These are phyloP conservation scores for Rhabdomys pumilio DNA, from an alignment of 2,797 vertebrate genomes.

Conservation along the genomic window DNA sequence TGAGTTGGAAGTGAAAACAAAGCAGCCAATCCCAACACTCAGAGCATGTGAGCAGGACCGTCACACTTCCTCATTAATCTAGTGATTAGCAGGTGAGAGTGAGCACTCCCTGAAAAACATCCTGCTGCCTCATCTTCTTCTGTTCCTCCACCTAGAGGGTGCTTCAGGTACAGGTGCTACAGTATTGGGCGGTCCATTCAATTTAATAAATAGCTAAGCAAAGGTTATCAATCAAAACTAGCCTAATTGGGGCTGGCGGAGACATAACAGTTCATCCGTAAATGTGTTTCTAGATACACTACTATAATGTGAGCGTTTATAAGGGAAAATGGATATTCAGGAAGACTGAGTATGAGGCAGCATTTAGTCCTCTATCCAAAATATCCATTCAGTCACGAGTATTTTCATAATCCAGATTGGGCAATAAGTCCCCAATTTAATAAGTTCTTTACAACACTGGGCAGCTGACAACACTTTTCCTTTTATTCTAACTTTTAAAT, in stretches of 20 bases:
- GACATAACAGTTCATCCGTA: background rate
- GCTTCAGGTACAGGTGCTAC: background rate
- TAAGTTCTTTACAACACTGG: background rate
- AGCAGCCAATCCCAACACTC: background rate
- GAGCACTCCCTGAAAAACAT: background rate
- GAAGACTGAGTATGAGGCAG: conserved; percentile 21
- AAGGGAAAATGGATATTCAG: conserved; percentile 15
- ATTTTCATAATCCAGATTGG: background rate
- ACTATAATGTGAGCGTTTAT: background rate
- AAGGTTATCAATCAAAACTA: conserved; percentile 27
- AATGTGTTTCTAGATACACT: background rate
- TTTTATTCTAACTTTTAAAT: background rate
- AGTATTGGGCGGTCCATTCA: background rate
- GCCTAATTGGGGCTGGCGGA: background rate
- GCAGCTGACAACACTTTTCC: background rate
- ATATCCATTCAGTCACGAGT: background rate
- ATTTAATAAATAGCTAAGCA: background rate
- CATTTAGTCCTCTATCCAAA: background rate
- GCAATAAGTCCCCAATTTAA: background rate
- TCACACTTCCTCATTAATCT: background rate
- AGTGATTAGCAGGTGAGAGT: background rate
- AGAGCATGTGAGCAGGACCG: background rate
- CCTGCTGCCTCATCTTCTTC: background rate
- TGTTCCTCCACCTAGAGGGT: background rate
- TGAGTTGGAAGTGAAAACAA: conserved; percentile 1